Evolutionary conservation across 2,888 invertebrate genomes (phyloP).

Genomic region (Lymantria monacha): DNA sequence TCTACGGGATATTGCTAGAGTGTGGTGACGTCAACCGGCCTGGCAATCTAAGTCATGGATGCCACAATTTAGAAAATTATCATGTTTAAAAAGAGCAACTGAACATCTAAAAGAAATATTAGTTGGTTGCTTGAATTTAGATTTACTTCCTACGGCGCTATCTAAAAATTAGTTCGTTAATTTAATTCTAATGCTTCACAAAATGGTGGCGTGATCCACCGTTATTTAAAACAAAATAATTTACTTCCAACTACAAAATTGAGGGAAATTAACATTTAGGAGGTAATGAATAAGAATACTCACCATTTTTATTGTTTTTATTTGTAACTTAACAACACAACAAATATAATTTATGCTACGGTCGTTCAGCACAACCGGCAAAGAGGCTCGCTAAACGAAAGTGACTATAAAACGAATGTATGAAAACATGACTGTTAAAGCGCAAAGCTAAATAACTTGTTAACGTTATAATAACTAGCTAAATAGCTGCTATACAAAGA

Average conservation of each 20-base stretch:
- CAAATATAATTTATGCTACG: slow-evolving; percentile 65
- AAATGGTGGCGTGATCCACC: slow-evolving; percentile 64
- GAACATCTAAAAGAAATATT: background rate
- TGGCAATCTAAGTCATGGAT: slow-evolving; percentile 35
- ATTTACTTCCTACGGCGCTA: no score
- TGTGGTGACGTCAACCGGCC: slow-evolving; percentile 25
- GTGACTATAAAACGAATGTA: slow-evolving; percentile 42
- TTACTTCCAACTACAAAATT: background rate
- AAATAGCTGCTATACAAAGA: no score
- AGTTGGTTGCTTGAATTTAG: background rate
- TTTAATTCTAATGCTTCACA: slow-evolving; percentile 41
- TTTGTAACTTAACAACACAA: slow-evolving; percentile 74
- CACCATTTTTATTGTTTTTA: slow-evolving; percentile 77
- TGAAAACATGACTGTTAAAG: no score
- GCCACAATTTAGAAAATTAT: slow-evolving; percentile 6
- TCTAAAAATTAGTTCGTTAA: background rate
- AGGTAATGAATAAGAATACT: slow-evolving; percentile 44
- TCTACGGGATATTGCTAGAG: slow-evolving; percentile 3
- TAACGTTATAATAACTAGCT: no score
- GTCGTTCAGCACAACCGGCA: slow-evolving; percentile 84
- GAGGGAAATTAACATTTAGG: background rate
- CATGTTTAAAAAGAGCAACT: background rate
- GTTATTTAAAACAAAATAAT: slow-evolving; percentile 26
- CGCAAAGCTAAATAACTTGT: no score
- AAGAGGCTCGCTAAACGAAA: slow-evolving; percentile 87